phyloP scores from a whole-genome alignment of 2,797 vertebrate species.

The Clarias laeviceps region DNA sequence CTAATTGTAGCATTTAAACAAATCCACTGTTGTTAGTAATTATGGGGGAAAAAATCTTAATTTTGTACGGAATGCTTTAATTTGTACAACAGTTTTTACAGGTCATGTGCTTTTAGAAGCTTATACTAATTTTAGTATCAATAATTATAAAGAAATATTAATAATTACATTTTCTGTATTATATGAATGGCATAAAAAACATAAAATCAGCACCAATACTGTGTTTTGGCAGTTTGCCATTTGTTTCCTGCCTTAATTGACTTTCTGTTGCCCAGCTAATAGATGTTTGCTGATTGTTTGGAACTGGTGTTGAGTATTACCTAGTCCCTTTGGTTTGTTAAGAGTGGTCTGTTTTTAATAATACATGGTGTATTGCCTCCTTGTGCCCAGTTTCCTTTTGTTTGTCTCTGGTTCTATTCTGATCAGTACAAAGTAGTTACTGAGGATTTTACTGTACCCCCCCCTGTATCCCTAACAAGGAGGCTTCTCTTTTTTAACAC shows the following conservation, averaged over 20 bases:
- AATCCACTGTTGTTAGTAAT: no score
- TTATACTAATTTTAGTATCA: no score
- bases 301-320: neutral
- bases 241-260: neutral
- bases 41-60: no score
- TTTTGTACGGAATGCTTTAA: no score
- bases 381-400: neutral
- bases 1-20: no score
- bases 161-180: no score
- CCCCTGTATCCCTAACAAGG: neutral
- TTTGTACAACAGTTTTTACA: no score
- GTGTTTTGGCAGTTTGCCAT: neutral
- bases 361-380: neutral
- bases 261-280: neutral
- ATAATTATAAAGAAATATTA: no score
- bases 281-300: neutral
- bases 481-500: neutral
- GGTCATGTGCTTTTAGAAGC: no score
- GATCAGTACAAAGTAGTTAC: neutral
- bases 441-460: neutral
- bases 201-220: no score
- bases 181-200: no score
- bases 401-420: neutral
- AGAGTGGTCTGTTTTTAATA: neutral
- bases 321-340: neutral